phyloP scores from a whole-genome alignment of 1,140 invertebrate genomes.

The Medauroidea extradentata region DNA sequence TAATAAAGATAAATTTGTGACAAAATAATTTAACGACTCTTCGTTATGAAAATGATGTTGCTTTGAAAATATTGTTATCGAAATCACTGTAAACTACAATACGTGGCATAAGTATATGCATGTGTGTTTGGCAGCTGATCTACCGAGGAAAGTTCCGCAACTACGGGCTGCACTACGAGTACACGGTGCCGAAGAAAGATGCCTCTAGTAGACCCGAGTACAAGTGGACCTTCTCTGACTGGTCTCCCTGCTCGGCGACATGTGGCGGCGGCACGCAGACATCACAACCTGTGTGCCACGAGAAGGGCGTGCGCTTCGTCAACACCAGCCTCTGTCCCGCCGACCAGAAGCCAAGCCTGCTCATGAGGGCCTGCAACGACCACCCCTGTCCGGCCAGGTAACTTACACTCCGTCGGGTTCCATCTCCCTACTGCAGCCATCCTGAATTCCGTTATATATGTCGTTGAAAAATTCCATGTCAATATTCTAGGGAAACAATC shows the following conservation, averaged over 20 bases:
- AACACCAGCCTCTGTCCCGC: constrained; percentile 61
- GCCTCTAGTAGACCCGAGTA: constrained; percentile 56
- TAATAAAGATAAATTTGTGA: too few relatives aligned
- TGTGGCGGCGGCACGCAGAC: constrained; percentile 69
- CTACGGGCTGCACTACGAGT: constrained; percentile 77
- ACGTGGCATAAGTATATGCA: too few relatives aligned
- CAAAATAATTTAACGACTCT: too few relatives aligned
- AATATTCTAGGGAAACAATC: too few relatives aligned
- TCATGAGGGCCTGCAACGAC: constrained; percentile 58
- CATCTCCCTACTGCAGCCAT: too few relatives aligned
- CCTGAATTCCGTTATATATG: too few relatives aligned
- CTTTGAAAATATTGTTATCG: too few relatives aligned
- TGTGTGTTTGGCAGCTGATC: constrained; percentile 66
- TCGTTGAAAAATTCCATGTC: too few relatives aligned
- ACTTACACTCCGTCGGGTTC: constrained; percentile 4
- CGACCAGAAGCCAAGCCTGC: constrained; percentile 53
- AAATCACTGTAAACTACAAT: too few relatives aligned
- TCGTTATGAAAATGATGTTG: too few relatives aligned
- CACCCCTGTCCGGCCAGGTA: constrained; percentile 68
- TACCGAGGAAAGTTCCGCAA: constrained; percentile 72
- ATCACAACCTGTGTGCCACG: constrained; percentile 58
- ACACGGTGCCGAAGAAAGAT: constrained; percentile 66
- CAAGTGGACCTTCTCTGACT: constrained; percentile 69
- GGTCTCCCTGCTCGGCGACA: constrained; percentile 71
- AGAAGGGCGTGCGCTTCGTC: constrained; percentile 57